phyloP scores from a whole-genome alignment of 2,888 invertebrate genomes.

The Latrodectus hesperus region DNA sequence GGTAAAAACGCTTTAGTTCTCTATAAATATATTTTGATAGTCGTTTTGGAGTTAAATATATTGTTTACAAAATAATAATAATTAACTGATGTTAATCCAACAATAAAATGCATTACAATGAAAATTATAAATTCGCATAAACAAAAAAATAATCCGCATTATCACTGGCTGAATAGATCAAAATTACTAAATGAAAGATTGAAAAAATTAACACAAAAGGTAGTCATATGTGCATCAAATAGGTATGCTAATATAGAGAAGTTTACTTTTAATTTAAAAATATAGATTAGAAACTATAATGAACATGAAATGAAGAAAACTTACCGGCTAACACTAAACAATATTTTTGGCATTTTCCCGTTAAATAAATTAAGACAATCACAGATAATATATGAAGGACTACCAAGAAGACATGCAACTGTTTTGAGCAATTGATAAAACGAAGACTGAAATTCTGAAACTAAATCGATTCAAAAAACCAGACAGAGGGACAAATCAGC shows the following conservation, averaged over 20 bases:
- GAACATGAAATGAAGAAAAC: not conserved
- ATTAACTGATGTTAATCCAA: too few relatives aligned
- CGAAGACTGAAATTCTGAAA: not conserved
- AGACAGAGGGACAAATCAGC: not conserved
- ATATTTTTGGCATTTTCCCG: conserved; percentile 40
- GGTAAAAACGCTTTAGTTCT: too few relatives aligned
- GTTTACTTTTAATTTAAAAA: not conserved
- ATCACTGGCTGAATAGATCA: not conserved
- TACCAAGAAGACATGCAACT: not conserved
- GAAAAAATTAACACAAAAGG: not conserved
- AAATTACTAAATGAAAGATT: not conserved
- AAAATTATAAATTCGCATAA: too few relatives aligned
- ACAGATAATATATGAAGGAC: not conserved
- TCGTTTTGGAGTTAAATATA: too few relatives aligned
- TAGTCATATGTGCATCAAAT: not conserved
- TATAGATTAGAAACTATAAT: not conserved
- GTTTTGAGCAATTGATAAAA: not conserved
- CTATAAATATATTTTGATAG: too few relatives aligned
- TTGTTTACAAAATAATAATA: too few relatives aligned
- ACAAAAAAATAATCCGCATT: too few relatives aligned
- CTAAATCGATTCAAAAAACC: not conserved
- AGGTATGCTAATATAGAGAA: not conserved
- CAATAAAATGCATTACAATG: too few relatives aligned
- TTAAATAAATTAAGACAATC: conserved; percentile 18
- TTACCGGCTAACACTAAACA: conserved; percentile 44